These are phyloP conservation scores for Amiota mariae DNA, from an alignment of 2,888 invertebrate species.

Conservation along the genomic window DNA sequence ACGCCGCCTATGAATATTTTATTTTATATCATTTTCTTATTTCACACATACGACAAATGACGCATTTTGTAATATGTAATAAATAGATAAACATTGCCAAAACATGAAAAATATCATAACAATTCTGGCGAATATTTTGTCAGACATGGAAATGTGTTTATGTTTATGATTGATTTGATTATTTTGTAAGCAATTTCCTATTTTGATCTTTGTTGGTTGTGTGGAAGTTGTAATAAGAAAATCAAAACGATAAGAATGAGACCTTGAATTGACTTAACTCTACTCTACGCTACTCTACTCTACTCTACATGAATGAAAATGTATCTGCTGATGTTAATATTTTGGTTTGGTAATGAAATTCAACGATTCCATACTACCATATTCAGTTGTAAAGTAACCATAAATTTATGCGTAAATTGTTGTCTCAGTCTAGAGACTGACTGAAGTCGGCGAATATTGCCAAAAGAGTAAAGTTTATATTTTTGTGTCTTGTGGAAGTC, in stretches of 20 bases:
- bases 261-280: constrained; percentile 11
- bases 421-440: constrained; percentile 30
- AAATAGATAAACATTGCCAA: no score
- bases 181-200: not conserved
- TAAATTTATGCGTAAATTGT: constrained; percentile 57
- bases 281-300: not conserved
- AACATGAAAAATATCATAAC: no score
- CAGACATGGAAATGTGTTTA: not conserved
- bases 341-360: constrained; percentile 61
- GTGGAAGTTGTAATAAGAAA: constrained; percentile 18
- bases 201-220: not conserved
- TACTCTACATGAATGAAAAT: no score
- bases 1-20: no score
- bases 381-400: constrained; percentile 56
- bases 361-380: constrained; percentile 48
- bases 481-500: no score
- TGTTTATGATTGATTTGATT: no score
- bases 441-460: no score
- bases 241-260: constrained; percentile 13
- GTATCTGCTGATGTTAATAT: constrained; percentile 37
- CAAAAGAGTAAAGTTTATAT: no score
- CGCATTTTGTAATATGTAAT: no score
- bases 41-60: no score
- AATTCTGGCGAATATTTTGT: not conserved
- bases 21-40: no score